These are phyloP conservation scores for Drosophila trichaetosa DNA, from an alignment of 2,888 invertebrate species.

Conservation along the genomic window DNA sequence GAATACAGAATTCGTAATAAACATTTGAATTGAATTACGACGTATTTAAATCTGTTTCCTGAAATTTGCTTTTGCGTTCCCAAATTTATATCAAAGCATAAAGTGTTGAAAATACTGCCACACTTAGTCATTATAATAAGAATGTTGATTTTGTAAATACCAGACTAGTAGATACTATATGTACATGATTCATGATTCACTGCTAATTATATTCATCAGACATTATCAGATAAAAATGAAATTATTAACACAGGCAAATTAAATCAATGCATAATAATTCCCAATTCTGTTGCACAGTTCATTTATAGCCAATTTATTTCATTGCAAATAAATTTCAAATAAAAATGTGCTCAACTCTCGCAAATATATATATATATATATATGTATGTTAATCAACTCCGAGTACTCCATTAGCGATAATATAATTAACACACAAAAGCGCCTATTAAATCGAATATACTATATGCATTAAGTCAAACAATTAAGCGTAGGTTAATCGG, in stretches of 20 bases:
- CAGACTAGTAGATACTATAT: neutral
- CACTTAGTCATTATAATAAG: neutral
- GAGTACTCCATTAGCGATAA: conserved; percentile 69
- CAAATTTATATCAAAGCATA: neutral
- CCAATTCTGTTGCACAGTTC: conserved; percentile 30
- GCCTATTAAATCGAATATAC: conserved; percentile 63
- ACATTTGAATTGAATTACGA: conserved; percentile 6
- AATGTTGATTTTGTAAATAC: neutral
- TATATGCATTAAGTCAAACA: conserved; percentile 57
- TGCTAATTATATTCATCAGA: neutral
- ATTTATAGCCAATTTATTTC: conserved; percentile 19
- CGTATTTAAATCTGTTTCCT: neutral
- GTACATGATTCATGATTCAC: neutral
- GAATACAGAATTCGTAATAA: neutral
- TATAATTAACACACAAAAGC: conserved; percentile 75
- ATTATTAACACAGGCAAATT: neutral
- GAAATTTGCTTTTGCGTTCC: neutral
- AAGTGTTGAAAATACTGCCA: neutral
- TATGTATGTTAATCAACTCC: conserved; percentile 20
- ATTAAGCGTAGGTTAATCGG: conserved; percentile 74
- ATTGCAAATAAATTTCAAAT: neutral
- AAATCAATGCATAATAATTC: conserved; percentile 14
- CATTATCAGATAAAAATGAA: neutral
- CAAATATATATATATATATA: neutral
- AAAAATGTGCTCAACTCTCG: neutral